phyloP scores from a whole-genome alignment of 1,140 invertebrate species.

The Chlorops oryzae region DNA sequence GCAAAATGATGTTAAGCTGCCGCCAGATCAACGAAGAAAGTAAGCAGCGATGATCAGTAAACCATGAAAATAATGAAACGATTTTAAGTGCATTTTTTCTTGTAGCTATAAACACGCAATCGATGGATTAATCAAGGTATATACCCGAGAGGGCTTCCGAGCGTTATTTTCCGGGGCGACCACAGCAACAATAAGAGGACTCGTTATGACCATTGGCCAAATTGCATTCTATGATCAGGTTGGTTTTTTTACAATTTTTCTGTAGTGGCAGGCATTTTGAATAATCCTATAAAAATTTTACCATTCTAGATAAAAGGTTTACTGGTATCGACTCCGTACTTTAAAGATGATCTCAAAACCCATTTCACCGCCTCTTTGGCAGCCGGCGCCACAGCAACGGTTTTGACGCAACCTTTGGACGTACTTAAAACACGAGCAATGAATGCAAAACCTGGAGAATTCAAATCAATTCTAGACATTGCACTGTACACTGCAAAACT shows the following conservation, averaged over 20 bases:
- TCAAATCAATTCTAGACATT: slow-evolving; percentile 70
- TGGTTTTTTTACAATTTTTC: no score
- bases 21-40: slow-evolving; percentile 84
- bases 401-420: slow-evolving; percentile 93
- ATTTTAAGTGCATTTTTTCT: neutral
- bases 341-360: slow-evolving; percentile 33
- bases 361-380: slow-evolving; percentile 50
- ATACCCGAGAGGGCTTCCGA: slow-evolving; percentile 72
- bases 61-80: neutral
- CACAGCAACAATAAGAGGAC: slow-evolving; percentile 84
- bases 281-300: no score
- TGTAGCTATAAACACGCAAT: slow-evolving; percentile 93
- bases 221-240: slow-evolving; percentile 89
- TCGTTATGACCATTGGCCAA: slow-evolving; percentile 96
- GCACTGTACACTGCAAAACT: slow-evolving; percentile 79
- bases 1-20: slow-evolving; percentile 98
- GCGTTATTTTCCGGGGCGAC: slow-evolving; percentile 83
- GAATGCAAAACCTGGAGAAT: slow-evolving; percentile 94
- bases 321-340: slow-evolving; percentile 29
- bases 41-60: slow-evolving; percentile 51
- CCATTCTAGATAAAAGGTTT: no score
- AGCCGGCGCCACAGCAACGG: slow-evolving; percentile 84
- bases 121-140: slow-evolving; percentile 85
- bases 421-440: slow-evolving; percentile 97
- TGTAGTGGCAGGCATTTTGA: no score